Conservation (phyloP, 92 coral and sea anemone genomes). For the Virgularia gustaviana region DNA sequence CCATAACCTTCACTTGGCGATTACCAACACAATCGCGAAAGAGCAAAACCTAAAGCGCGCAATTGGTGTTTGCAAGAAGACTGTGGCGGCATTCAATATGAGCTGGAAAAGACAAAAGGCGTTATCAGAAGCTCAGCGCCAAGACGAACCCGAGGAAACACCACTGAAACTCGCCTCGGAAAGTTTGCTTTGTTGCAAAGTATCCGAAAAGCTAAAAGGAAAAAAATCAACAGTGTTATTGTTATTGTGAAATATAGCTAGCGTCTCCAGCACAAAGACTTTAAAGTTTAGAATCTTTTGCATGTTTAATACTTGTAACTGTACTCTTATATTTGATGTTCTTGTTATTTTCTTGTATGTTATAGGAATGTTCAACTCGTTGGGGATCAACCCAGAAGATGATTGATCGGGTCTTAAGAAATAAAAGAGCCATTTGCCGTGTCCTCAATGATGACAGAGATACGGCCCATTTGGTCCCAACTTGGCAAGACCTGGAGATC, state of each 20-base stretch:
- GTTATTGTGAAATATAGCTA: too few species aligned
- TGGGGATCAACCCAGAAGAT: constrained; percentile 5
- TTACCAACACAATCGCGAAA: constrained; percentile 9
- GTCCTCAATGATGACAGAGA: constrained; percentile 1
- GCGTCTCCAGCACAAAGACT: neutral
- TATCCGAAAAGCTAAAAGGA: too few species aligned
- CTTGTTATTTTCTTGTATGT: neutral
- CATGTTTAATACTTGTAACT: neutral
- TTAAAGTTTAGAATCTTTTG: neutral
- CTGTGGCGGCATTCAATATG: constrained; percentile 22
- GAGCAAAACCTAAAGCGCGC: constrained; percentile 1
- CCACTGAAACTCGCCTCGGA: constrained; percentile 22
- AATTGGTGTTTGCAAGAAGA: constrained; percentile 18
- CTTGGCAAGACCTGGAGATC: constrained; percentile 7
- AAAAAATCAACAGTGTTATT: too few species aligned
- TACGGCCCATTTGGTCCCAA: constrained; percentile 3
- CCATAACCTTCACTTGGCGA: neutral
- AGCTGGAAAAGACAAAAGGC: constrained; percentile 22
- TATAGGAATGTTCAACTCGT: constrained; percentile 9
- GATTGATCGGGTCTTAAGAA: neutral
- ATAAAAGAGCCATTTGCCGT: neutral
- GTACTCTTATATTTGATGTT: neutral
- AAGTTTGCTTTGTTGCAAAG: neutral
- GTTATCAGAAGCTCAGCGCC: constrained; percentile 19
- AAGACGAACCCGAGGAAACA: constrained; percentile 11